Evolutionary conservation across 2,888 invertebrate species (phyloP).

Genomic region (Fragum fragum): DNA sequence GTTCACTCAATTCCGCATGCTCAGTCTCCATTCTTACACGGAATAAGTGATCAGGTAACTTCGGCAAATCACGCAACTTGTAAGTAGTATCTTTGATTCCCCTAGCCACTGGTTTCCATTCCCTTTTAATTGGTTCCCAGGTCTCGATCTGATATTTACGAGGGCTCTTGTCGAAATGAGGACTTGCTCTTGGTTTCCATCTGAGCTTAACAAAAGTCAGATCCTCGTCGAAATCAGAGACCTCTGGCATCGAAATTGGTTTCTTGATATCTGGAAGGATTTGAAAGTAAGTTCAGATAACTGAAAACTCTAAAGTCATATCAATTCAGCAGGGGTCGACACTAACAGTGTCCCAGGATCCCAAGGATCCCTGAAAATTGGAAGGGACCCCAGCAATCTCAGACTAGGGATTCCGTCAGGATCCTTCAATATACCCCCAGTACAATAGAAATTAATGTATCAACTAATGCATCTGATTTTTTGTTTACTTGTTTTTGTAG

Average conservation of each 20-base stretch:
- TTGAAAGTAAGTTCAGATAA: no score
- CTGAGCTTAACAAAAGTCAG: constrained; percentile 74
- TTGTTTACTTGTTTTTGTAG: no score
- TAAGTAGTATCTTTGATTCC: constrained; percentile 80
- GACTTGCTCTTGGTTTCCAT: constrained; percentile 73
- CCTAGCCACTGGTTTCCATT: constrained; percentile 78
- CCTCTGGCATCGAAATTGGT: constrained; percentile 80
- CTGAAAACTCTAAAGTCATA: no score
- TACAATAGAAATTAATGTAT: no score
- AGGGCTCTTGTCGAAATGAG: constrained; percentile 70
- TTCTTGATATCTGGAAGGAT: constrained; percentile 67
- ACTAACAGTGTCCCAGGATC: no score
- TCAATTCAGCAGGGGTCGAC: no score
- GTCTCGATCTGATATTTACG: constrained; percentile 79
- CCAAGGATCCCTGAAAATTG: no score
- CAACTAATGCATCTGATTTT: no score
- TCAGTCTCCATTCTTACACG: constrained; percentile 98
- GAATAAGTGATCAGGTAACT: constrained; percentile 98
- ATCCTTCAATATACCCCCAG: no score
- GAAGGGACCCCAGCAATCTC: no score
- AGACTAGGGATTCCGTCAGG: no score
- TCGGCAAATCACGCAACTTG: constrained; percentile 89
- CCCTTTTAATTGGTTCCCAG: constrained; percentile 75
- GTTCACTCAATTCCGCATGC: constrained; percentile 96
- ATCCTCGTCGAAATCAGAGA: constrained; percentile 78